phyloP scores from a whole-genome alignment of 2,797 vertebrate species.

The Peromyscus attwateri region DNA sequence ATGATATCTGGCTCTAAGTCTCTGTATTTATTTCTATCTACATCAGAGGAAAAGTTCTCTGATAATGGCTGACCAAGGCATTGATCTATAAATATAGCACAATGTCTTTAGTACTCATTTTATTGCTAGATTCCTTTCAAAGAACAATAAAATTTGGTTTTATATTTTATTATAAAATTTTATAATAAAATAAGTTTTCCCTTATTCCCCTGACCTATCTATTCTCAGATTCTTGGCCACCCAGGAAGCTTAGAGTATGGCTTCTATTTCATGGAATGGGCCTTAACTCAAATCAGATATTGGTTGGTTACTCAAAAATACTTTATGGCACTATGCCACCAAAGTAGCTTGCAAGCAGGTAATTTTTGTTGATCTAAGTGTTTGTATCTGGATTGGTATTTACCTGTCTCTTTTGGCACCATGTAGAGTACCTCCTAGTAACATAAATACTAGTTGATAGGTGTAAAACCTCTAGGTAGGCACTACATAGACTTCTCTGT shows the following conservation, averaged over 20 bases:
- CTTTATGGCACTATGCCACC: background rate
- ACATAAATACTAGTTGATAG: background rate
- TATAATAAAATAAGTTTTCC: too few relatives aligned
- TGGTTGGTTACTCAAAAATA: background rate
- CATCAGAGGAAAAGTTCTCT: background rate
- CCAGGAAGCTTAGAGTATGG: background rate
- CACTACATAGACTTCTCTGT: background rate
- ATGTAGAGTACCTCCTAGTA: background rate
- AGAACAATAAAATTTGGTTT: too few relatives aligned
- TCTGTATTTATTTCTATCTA: background rate
- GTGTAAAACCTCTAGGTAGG: background rate
- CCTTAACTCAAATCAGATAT: background rate
- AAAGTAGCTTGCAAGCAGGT: background rate
- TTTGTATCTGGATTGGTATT: background rate
- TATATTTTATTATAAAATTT: too few relatives aligned
- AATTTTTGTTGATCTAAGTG: background rate
- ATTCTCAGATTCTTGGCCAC: background rate
- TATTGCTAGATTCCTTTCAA: too few relatives aligned
- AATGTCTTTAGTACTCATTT: background rate
- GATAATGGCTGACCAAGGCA: background rate
- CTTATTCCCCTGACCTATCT: background rate
- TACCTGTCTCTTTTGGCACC: background rate
- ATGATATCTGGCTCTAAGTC: background rate
- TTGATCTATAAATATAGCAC: background rate
- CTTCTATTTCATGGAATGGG: background rate